Percentiles rank a stretch among this genome's conserved stretches.
phyloP scores from a whole-genome alignment of 30 jellyfish, hydroid and myxozoan genomes.

The Morbakka virulenta region DNA sequence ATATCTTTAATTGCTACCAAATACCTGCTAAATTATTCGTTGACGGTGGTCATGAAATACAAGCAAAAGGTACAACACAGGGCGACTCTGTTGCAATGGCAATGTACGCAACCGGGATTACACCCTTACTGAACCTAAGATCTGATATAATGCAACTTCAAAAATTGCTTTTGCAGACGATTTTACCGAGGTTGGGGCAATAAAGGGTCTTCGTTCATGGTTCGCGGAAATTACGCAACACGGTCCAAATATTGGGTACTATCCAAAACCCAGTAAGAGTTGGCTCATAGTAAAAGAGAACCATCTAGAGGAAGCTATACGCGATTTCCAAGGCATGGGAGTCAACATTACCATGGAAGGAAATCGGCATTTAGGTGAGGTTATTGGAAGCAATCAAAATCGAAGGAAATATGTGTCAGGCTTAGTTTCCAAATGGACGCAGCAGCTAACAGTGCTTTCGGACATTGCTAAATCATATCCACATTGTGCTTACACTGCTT shows the following conservation, averaged over 20 bases:
- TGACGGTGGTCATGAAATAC: constrained; percentile 5
- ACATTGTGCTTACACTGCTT: constrained; percentile 20
- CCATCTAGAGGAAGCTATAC: too few relatives aligned
- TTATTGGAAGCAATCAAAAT: constrained; percentile 13
- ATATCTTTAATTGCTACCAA: constrained; percentile 5
- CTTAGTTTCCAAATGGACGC: not conserved
- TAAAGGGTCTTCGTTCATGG: too few relatives aligned
- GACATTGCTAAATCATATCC: too few relatives aligned
- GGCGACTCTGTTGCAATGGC: too few relatives aligned
- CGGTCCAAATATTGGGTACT: constrained; percentile 49
- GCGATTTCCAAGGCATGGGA: too few relatives aligned
- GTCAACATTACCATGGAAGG: constrained; percentile 24
- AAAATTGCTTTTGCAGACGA: constrained; percentile 49
- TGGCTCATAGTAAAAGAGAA: too few relatives aligned
- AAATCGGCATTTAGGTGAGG: not conserved
- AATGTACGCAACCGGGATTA: constrained; percentile 27
- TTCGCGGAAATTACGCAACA: too few relatives aligned
- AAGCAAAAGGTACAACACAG: constrained; percentile 40
- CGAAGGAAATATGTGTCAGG: constrained; percentile 12
- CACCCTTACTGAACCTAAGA: constrained; percentile 20
- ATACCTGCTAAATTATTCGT: too few relatives aligned
- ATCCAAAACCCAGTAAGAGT: too few relatives aligned
- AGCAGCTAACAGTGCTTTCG: not conserved
- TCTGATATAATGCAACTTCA: constrained; percentile 1
- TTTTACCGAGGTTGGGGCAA: constrained; percentile 25